Base-by-base conservation (phyloP, 2,113 vertebrate species). In the Chaetorhynchus papuensis region DNA sequence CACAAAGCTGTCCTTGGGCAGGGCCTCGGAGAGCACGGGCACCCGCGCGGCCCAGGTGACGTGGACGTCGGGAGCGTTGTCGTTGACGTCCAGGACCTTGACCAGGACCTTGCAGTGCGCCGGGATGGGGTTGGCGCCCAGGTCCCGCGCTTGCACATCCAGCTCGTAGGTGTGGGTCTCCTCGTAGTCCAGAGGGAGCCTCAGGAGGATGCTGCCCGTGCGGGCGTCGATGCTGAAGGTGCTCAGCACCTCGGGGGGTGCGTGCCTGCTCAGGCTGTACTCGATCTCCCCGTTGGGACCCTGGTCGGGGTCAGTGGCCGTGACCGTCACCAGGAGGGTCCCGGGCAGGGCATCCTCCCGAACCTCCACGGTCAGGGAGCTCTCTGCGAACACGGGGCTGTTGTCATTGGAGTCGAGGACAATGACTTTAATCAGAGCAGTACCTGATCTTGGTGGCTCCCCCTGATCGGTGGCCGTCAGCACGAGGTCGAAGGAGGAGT, bases 341-440 rank as follows among this genome's bases (percentile, higher is more conserved):
- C 99, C 99, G 0, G 96, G 97, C n/a, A 92, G 91, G 19, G 98
- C 97, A 12, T 99, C 98, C 96, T 99, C 99, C 41, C 57, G 31
- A 19, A 99, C 98, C 83, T 98, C 98, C 17, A 99, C 97, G 0
- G 80, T 97, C 70, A 98, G 91, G 3, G 97, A 98, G 87, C 96
- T 98, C 77, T 99, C 98, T 54, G 98, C 98, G 95, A 99, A 99
- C 13, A 97, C n/a, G 0, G 99, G 99, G 76, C 98, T 99, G 82
- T 99, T 99, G 82, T 99, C 99, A 4, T 99, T 99, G 47, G 99
- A 99, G 94, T 99, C 99, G 3, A 99, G 96, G 47, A 99, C 98
- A 3, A 97, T 98, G 69, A 99, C 98, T 77, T 96, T 98, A 37
- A 99, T 96, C 82, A 98, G 94, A 42, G 98, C 98, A 6, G 98